Conservation (phyloP, 2,797 vertebrate genomes). For the Zenarchopterus dispar region DNA sequence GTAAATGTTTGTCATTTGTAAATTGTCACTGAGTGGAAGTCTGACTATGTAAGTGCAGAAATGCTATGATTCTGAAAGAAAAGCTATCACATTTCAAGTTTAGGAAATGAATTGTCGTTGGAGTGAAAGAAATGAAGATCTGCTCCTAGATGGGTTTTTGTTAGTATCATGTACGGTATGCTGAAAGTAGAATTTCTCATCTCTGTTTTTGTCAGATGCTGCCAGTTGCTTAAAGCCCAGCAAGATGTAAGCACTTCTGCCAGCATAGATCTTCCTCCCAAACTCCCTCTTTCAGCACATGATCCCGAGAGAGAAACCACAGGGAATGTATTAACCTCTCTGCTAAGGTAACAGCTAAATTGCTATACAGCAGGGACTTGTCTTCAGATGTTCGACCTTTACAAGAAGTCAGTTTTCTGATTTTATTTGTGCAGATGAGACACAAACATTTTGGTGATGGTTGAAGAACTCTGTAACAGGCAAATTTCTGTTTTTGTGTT, state of each 20-base stretch:
- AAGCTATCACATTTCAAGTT: background rate
- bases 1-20: constrained; percentile 30
- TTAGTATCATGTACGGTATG: too few relatives aligned
- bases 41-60: background rate
- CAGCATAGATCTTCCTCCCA: background rate
- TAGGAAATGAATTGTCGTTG: background rate
- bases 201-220: constrained; percentile 37
- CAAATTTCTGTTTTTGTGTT: background rate
- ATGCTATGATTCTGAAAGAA: background rate
- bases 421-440: background rate
- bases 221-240: constrained; percentile 6
- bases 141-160: too few relatives aligned
- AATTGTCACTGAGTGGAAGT: too few relatives aligned
- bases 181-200: background rate
- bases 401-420: too few relatives aligned
- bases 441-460: background rate
- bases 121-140: too few relatives aligned
- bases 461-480: background rate
- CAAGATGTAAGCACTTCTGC: constrained; percentile 6
- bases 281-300: background rate
- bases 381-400: too few relatives aligned
- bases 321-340: constrained; percentile 52
- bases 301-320: constrained; percentile 57
- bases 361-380: too few relatives aligned
- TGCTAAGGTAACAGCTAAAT: constrained; percentile 67